Conservation (phyloP, 2,888 invertebrate genomes). For the Ectemnius lituratus region DNA sequence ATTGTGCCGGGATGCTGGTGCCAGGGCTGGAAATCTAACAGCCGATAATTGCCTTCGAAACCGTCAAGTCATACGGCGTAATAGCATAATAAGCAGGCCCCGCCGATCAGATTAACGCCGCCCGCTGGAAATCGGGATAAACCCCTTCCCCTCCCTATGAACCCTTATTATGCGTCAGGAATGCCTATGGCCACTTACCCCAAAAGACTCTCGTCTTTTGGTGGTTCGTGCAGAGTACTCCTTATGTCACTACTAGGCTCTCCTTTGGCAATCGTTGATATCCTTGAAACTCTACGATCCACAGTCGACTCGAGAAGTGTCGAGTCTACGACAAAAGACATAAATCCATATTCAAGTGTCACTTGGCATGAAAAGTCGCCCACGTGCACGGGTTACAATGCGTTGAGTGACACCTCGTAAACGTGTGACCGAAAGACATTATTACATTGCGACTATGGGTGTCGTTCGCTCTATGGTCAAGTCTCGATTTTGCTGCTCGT, state of each 20-base stretch:
- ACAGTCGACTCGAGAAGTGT: slow-evolving; percentile 14
- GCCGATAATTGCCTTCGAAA: slow-evolving; percentile 72
- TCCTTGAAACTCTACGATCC: too few relatives aligned
- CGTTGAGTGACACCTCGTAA: slow-evolving; percentile 67
- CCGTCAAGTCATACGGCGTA: slow-evolving; percentile 70
- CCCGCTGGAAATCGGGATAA: too few relatives aligned
- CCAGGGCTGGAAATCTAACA: slow-evolving; percentile 67
- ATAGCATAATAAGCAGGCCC: slow-evolving; percentile 69
- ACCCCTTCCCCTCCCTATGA: too few relatives aligned
- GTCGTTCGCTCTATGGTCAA: slow-evolving; percentile 45
- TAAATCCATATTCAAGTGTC: slow-evolving; percentile 66
- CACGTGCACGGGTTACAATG: slow-evolving; percentile 63
- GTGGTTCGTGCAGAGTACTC: too few relatives aligned
- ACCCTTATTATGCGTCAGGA: too few relatives aligned
- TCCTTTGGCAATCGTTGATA: too few relatives aligned
- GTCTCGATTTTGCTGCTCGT: slow-evolving; percentile 54
- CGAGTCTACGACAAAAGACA: slow-evolving; percentile 68
- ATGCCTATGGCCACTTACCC: too few relatives aligned
- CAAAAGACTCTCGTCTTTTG: too few relatives aligned
- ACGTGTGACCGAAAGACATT: slow-evolving; percentile 56
- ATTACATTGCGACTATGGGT: slow-evolving; percentile 68
- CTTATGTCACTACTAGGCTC: too few relatives aligned
- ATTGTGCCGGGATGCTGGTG: slow-evolving; percentile 61
- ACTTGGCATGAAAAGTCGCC: slow-evolving; percentile 59
- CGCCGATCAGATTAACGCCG: slow-evolving; percentile 66